Evolutionary conservation across 1,140 invertebrate genomes (phyloP), one percentile per base, ranked within the genome.

Genomic region (Caenorhabditis briggsae): DNA sequence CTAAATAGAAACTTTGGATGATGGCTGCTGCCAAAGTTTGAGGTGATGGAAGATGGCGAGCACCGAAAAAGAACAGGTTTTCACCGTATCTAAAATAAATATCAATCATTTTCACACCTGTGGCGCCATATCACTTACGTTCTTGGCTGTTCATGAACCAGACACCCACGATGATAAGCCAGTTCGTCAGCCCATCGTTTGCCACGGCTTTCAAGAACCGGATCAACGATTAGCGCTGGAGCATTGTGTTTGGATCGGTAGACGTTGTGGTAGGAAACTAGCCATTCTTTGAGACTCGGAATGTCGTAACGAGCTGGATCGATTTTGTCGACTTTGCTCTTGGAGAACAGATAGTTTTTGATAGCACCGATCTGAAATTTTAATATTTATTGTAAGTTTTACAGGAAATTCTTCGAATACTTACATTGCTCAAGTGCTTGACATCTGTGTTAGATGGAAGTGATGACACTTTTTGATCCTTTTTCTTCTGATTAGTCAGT

Each of bases 31-130:
- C 87, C 3, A 86, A 53, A 7, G 85, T 86, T 33, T 83, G 48
- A 14, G 84, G 82, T 5, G 58, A 55, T 9, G 87, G 87, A 23
- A 83, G 61, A 50, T 59, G 46, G 8, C 48, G 82, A 58, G 82
- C 78, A 58, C 87, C 87, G 41, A 85, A 88, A 43, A 86, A 87
- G 85, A 88, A 88, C 23, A 88, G 56, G 64, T 86, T 86, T 20
- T 88, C 87, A 41, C 87, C 87, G 58, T 88, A 86, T 78, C 87
- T 88, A 50, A 64, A 88, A 86, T 50, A 65, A 25, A 18, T 33
- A 53, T 14, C 9, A 64, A 61, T 84, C 55, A 55, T 84, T 61
- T 70, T 61, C 83, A 56, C 59, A 65, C 20, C 41, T 85, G 23
- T 59, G 64, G 59, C 43, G 55, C 58, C 65, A 16, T 43, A 48